Percentiles rank a stretch among this genome's conserved stretches.
These are phyloP conservation scores for Hirtodrosophila confusa DNA, from an alignment of 2,888 invertebrate genomes.

Conservation along the genomic window DNA sequence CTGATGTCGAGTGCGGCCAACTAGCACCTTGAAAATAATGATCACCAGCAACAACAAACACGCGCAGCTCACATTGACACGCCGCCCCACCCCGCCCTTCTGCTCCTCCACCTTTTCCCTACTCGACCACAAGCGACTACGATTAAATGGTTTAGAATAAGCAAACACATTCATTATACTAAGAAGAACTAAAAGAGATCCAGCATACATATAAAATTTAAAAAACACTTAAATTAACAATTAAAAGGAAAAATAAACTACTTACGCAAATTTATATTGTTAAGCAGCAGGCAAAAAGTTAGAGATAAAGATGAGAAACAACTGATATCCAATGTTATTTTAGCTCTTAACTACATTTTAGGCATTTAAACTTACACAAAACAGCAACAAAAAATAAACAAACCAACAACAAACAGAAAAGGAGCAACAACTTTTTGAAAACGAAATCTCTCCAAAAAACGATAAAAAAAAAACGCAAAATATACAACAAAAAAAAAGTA, in stretches of 20 bases:
- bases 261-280: constrained; percentile 66
- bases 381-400: constrained; percentile 46
- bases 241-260: constrained; percentile 32
- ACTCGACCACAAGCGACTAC: constrained; percentile 71
- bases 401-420: constrained; percentile 62
- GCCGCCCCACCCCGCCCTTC: constrained; percentile 9
- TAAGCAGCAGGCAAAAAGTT: constrained; percentile 60
- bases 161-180: constrained; percentile 69
- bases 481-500: constrained; percentile 55
- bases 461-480: constrained; percentile 45
- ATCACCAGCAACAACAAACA: constrained; percentile 38
- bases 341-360: constrained; percentile 75
- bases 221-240: constrained; percentile 27
- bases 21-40: constrained; percentile 61
- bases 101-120: constrained; percentile 11
- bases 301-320: constrained; percentile 38
- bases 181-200: constrained; percentile 62
- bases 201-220: constrained; percentile 38
- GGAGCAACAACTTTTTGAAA: constrained; percentile 69
- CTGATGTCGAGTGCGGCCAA: constrained; percentile 85
- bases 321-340: constrained; percentile 73
- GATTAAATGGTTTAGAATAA: constrained; percentile 65
- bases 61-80: constrained; percentile 64
- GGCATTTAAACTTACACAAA: constrained; percentile 67
- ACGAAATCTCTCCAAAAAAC: constrained; percentile 76